Conservation (phyloP, 2,888 invertebrate species). For the Heteromurus nitidus region DNA sequence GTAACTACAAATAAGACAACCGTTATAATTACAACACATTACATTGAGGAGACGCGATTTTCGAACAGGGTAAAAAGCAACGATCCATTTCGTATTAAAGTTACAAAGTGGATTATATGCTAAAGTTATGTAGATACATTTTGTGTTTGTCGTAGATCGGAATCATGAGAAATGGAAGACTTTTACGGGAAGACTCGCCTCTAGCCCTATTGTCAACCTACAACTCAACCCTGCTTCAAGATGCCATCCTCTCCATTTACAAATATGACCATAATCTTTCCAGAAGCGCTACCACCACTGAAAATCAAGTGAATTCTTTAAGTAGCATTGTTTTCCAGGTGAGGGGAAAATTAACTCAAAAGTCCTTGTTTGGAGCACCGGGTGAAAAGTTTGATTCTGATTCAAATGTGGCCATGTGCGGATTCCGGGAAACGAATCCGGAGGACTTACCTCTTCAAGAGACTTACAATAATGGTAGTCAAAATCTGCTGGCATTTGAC, state of each 20-base stretch:
- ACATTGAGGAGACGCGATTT: constrained; percentile 37
- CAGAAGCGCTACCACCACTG: background rate
- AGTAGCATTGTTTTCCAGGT: constrained; percentile 12
- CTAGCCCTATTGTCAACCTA: constrained; percentile 4
- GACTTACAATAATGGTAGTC: background rate
- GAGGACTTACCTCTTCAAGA: too few species aligned
- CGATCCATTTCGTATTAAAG: background rate
- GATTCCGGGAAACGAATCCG: constrained; percentile 22
- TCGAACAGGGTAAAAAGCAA: constrained; percentile 4
- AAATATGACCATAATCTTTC: background rate
- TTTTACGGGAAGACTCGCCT: constrained; percentile 42
- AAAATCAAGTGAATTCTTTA: background rate
- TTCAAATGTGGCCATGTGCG: background rate
- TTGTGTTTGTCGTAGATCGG: constrained; percentile 31
- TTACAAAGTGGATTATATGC: background rate
- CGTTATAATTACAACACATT: constrained; percentile 38
- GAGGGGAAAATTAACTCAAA: constrained; percentile 23
- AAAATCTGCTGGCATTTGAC: background rate
- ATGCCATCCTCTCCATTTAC: constrained; percentile 41
- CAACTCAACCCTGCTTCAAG: constrained; percentile 28
- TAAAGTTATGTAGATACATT: background rate
- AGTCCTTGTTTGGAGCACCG: constrained; percentile 13
- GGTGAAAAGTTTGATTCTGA: background rate
- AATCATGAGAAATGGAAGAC: constrained; percentile 46
- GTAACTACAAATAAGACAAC: constrained; percentile 3